These are phyloP conservation scores for Dasyornis broadbenti DNA, from an alignment of 2,113 vertebrate genomes.

Conservation along the genomic window DNA sequence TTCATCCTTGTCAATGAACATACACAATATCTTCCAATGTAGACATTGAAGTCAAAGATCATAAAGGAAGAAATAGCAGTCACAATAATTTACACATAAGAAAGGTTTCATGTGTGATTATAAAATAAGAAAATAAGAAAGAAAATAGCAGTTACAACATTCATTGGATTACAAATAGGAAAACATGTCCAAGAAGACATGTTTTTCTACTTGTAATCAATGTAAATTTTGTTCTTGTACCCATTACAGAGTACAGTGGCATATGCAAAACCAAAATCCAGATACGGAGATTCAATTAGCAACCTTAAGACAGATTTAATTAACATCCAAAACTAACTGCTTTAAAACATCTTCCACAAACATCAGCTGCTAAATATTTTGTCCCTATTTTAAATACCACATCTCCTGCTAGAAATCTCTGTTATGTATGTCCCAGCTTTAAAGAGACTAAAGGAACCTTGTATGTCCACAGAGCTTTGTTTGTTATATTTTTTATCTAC, in stretches of 20 bases:
- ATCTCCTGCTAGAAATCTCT: not conserved
- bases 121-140: not conserved
- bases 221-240: not conserved
- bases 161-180: not conserved
- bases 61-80: not conserved
- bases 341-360: not conserved
- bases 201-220: not conserved
- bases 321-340: not conserved
- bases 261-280: not conserved
- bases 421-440: not conserved
- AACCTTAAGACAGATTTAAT: conserved; percentile 2
- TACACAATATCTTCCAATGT: not conserved
- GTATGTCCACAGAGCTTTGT: not conserved
- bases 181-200: not conserved
- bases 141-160: not conserved
- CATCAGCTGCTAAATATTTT: not conserved
- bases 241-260: not conserved
- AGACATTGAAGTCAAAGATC: not conserved
- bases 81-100: not conserved
- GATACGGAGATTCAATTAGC: not conserved
- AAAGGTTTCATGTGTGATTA: not conserved
- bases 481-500: not conserved
- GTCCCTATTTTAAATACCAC: not conserved
- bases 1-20: not conserved
- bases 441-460: not conserved